Evolutionary conservation across 2,888 invertebrate genomes (phyloP), one percentile per base, ranked within the genome.

Genomic region (Melitaea athalia): DNA sequence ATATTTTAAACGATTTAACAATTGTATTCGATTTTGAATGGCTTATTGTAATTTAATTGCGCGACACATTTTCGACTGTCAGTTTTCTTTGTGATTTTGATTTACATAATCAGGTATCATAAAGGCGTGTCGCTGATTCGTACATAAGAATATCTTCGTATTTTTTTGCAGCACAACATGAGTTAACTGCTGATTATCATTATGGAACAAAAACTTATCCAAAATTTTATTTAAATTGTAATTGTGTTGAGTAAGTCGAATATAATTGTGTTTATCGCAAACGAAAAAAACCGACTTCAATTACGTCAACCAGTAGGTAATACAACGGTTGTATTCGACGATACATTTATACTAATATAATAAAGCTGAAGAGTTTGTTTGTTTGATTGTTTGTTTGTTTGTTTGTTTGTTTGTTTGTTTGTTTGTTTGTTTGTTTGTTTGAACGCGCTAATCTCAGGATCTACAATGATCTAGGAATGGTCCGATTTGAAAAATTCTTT

Each of bases 121-220:
- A 66, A 64, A 60, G 61, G 61, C 55, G 63, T 60, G 74, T 71
- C 75, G 77, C 75, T 78, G 76, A 79, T 79, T 76, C 77, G 64
- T 60, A 70, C 68, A 80, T 79, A 80, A 79, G 79, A 71, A 71
- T 74, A 55, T 55, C 53, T 55, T 67, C 73, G 74, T 70, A 71
- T 45, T 66, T 68, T 64, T 69, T 67, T 64, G 63, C 59, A 63
- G 49, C 64, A 72, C 72, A 72, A 72, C 62, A 17, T 31, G 53
- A 33, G 53, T 33, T 55, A 4, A 55, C 53, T 31, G 33, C 55
- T 47, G 55, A 62, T 67, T 67, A 57, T 67, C 33, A 15, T 43
- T 62, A 49, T 14, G 49, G 53, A 68, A 45, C 38, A 68, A 68
- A 68, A 63, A 66, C 42, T 15, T 11, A n/a, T 33, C 10, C 38